These are phyloP conservation scores for Peromyscus attwateri DNA, from an alignment of 2,797 vertebrate genomes.

Conservation along the genomic window DNA sequence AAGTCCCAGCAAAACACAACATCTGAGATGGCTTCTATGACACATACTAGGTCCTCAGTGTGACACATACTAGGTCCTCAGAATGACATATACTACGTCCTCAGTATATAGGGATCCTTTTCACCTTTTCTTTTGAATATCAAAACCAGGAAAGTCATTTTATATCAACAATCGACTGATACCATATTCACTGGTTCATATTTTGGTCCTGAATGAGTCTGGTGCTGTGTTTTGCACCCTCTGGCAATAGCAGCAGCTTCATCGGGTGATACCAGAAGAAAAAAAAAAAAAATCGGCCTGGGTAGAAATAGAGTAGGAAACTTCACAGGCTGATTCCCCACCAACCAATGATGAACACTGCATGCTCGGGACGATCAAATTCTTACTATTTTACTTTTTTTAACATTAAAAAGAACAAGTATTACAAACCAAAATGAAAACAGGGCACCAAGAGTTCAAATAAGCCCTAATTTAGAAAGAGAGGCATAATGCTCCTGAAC, in stretches of 20 bases:
- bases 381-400: constrained; percentile 84
- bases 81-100: background rate
- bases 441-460: constrained; percentile 85
- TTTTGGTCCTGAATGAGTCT: constrained; percentile 7
- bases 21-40: background rate
- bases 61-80: background rate
- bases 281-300: background rate
- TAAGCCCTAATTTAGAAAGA: constrained; percentile 87
- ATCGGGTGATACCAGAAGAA: constrained; percentile 60
- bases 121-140: background rate
- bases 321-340: constrained; percentile 78
- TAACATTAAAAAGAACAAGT: constrained; percentile 83
- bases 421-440: constrained; percentile 84
- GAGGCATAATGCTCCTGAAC: constrained; percentile 82
- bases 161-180: constrained; percentile 41
- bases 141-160: constrained; percentile 77
- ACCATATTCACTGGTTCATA: background rate
- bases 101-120: background rate
- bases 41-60: background rate
- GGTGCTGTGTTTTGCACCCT: background rate
- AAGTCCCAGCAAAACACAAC: background rate
- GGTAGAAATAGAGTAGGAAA: constrained; percentile 71
- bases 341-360: constrained; percentile 83
- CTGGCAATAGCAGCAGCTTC: constrained; percentile 63
- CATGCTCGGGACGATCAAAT: constrained; percentile 82